Evolutionary conservation across 2,888 invertebrate genomes (phyloP).

Genomic region (Cephalotes varians): DNA sequence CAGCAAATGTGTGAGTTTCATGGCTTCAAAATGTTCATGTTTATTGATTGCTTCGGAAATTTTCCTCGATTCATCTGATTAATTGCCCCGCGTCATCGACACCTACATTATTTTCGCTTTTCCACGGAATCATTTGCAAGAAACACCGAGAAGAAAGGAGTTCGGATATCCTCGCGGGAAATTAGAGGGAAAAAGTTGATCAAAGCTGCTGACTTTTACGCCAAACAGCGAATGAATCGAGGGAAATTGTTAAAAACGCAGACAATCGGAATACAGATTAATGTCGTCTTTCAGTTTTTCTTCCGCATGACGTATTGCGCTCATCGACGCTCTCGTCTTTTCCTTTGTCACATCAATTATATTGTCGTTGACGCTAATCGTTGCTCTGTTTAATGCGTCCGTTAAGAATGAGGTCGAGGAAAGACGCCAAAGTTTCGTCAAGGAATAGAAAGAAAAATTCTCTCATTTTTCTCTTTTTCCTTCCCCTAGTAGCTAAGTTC

Average conservation of each 20-base stretch:
- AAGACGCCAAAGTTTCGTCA: background rate
- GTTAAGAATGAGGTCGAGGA: background rate
- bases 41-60: background rate
- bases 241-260: background rate
- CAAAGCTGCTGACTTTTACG: background rate
- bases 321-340: background rate
- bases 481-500: background rate
- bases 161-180: too few species aligned
- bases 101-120: constrained; percentile 2
- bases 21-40: background rate
- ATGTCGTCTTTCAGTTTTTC: background rate
- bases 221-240: background rate
- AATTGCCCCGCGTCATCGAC: background rate
- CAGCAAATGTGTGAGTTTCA: background rate
- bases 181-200: background rate
- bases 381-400: background rate
- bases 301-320: background rate
- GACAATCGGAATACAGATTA: background rate
- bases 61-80: background rate
- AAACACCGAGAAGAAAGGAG: background rate
- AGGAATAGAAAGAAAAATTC: background rate
- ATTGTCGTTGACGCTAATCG: constrained; percentile 4
- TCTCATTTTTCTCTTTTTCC: background rate
- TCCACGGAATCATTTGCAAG: background rate
- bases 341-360: too few species aligned